Conservation (phyloP, 2,888 invertebrate species). For the Cheilosia soror region DNA sequence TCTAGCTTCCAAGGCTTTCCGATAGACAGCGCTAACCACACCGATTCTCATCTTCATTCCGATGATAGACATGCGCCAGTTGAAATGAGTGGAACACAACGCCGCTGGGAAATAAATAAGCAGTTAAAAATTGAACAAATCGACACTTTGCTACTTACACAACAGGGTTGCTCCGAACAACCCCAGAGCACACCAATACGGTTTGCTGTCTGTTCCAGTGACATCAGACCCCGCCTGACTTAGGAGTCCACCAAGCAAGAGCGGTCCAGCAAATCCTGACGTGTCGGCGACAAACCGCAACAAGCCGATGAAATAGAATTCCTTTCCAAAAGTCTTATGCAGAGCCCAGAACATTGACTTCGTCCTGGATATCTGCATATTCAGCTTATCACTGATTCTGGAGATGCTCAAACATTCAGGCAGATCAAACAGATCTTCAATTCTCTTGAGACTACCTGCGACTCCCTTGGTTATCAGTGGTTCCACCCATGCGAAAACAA, state of each 20-base stretch:
- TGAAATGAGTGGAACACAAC: constrained; percentile 94
- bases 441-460: constrained; percentile 87
- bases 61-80: constrained; percentile 92
- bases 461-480: constrained; percentile 93
- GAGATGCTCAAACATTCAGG: constrained; percentile 84
- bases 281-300: constrained; percentile 93
- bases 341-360: constrained; percentile 87
- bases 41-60: constrained; percentile 94
- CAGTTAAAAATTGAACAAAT: not conserved
- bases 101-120: constrained; percentile 86
- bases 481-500: constrained; percentile 95
- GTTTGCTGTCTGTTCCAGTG: constrained; percentile 87
- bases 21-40: constrained; percentile 92
- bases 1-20: constrained; percentile 84
- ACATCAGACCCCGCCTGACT: constrained; percentile 87
- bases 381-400: constrained; percentile 80
- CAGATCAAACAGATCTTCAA: constrained; percentile 93
- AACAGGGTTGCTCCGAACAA: constrained; percentile 88
- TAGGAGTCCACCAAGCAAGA: constrained; percentile 93
- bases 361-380: constrained; percentile 81
- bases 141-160: constrained; percentile 85
- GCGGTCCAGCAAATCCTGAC: constrained; percentile 94
- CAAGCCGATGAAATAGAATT: constrained; percentile 93
- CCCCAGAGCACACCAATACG: constrained; percentile 87
- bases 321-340: constrained; percentile 90